Conservation (phyloP, 2,797 vertebrate genomes). For the Liasis olivaceus region DNA sequence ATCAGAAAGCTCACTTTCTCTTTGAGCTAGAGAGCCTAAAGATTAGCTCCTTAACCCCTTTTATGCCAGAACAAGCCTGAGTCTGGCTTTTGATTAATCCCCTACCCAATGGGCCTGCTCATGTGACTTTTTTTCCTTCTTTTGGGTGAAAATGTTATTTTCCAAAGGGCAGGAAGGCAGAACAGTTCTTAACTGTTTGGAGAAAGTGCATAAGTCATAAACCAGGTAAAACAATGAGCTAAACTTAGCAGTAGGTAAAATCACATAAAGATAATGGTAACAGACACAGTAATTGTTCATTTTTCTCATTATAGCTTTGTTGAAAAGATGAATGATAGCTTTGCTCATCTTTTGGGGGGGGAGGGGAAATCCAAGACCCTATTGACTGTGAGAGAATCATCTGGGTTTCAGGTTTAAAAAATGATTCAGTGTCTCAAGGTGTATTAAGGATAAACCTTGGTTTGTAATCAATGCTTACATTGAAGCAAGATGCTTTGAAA, state of each 20-base stretch:
- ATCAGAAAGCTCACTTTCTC: conserved; percentile 81
- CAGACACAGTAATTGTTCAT: neutral
- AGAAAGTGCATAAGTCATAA: neutral
- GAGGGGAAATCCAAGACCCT: neutral
- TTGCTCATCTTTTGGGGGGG: neutral
- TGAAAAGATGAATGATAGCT: neutral
- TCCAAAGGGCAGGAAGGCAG: no score
- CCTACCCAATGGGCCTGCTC: neutral
- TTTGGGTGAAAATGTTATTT: conserved; percentile 3
- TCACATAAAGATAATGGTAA: neutral
- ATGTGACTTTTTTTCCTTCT: neutral
- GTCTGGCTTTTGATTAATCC: conserved; percentile 12
- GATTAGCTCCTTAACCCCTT: conserved; percentile 78
- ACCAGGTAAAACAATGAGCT: neutral
- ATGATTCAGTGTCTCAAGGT: neutral
- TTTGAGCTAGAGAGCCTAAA: conserved; percentile 65
- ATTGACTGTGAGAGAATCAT: neutral
- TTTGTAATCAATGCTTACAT: neutral
- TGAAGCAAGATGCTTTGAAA: neutral
- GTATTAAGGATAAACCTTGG: neutral
- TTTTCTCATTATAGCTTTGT: neutral
- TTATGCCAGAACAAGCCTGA: conserved; percentile 48
- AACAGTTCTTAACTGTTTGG: neutral
- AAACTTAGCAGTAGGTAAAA: neutral
- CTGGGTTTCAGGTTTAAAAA: neutral